Base-by-base conservation (phyloP, 2,888 invertebrate species). In the Alviniconcha strummeri region DNA sequence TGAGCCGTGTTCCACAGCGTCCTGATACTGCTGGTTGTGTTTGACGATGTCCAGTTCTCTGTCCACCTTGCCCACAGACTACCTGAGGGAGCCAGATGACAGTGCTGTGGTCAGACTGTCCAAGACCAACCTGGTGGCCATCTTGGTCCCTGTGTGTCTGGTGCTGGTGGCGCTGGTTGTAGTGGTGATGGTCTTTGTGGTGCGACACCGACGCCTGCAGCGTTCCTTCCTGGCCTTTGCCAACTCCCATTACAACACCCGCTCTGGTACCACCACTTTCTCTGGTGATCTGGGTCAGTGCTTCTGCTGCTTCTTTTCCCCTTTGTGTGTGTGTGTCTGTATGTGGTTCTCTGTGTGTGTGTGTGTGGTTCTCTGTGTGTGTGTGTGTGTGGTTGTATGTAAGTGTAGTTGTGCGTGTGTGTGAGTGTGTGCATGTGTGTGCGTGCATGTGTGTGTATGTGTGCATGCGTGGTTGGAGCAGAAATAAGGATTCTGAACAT, bases 251-350 rank as follows among this genome's bases (percentile, higher is more conserved):
- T 98, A 98, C 93, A 97, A 97, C 94, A 96, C 96, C 82, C 95
- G 97, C 88, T 96, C 97, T 80, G 97, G 97, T 79, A 96, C 97
- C 89, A 97, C 98, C 74, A 97, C 97, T 82, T 97, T 98, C 92
- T 95, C 96, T 69, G 94, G 94, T 88, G 96, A 96, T 89, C 84
- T 91, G 9, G 96, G 92, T 92, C 86, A 85, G 76, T 74, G 17
- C 72, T 15, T n/a, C 54, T 60, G 13, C 60, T 6, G 57, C 36
- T 36, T 36, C 3, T 36, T 36, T 36, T 36, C 36, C 36, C 36
- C 36, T 5, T 54, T 19, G 60, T 7, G n/a, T 56, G 76, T 54
- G 54, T 15, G 64, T 17, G 36, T 7, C 19, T 36, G 36, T 36
- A 5, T 9, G 17, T 67, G 80, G 17, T 57, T 19, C 72, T 57